Percentiles rank a stretch among this genome's conserved stretches.
Evolutionary conservation across 2,797 vertebrate genomes (phyloP).

Genomic region (Lycodopsis pacificus): DNA sequence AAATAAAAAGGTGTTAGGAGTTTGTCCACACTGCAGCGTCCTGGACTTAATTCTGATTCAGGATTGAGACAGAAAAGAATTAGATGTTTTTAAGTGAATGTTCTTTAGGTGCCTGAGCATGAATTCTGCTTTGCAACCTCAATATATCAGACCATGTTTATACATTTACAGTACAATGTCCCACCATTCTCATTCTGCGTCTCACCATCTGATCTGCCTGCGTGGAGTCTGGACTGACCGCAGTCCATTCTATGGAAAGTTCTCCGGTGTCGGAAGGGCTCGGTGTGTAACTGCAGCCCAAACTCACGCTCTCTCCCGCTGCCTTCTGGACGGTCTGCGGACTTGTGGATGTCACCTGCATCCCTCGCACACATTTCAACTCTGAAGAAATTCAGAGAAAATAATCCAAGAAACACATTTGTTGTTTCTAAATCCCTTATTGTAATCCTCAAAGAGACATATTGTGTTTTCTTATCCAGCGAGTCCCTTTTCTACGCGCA

Average conservation of each 20-base stretch:
- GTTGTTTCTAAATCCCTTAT: background rate
- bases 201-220: conserved; percentile 89
- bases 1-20: conserved; percentile 32
- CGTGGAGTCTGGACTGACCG: conserved; percentile 87
- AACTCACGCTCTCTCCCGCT: conserved; percentile 82
- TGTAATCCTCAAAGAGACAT: conserved; percentile 16
- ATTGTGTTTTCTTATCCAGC: background rate
- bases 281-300: conserved; percentile 86
- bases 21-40: background rate
- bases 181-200: background rate
- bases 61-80: background rate
- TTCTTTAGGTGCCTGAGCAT: background rate
- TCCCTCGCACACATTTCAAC: conserved; percentile 54
- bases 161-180: background rate
- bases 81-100: background rate
- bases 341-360: conserved; percentile 85
- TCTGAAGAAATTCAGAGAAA: conserved; percentile 53
- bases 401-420: conserved; percentile 18
- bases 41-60: conserved; percentile 13
- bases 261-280: conserved; percentile 86
- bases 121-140: background rate
- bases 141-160: background rate
- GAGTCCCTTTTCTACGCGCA: background rate
- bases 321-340: conserved; percentile 86
- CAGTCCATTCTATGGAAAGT: conserved; percentile 92